Conservation (phyloP, 2,888 invertebrate species). For the Tridacna crocea region DNA sequence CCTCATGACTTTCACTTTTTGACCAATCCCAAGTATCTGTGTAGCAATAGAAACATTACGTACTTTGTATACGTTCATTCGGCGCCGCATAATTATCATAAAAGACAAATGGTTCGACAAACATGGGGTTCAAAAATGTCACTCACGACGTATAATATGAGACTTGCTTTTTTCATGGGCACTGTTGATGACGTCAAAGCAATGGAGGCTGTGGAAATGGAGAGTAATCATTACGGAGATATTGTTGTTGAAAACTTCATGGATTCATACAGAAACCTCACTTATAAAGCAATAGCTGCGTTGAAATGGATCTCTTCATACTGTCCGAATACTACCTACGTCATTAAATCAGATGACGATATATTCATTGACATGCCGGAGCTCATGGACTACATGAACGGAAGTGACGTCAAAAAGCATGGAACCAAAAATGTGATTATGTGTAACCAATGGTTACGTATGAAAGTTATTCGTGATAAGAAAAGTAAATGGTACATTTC, state of each 20-base stretch:
- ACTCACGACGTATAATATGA: constrained; percentile 68
- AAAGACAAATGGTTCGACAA: constrained; percentile 79
- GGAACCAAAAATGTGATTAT: constrained; percentile 73
- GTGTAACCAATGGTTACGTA: constrained; percentile 83
- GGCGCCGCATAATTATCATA: constrained; percentile 80
- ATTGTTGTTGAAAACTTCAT: constrained; percentile 83
- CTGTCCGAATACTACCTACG: constrained; percentile 81
- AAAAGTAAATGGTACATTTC: constrained; percentile 85
- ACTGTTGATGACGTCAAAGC: constrained; percentile 62
- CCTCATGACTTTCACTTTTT: constrained; percentile 75
- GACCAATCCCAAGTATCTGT: constrained; percentile 71
- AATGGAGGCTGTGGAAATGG: constrained; percentile 76
- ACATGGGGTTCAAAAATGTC: constrained; percentile 81
- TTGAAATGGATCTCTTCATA: constrained; percentile 83
- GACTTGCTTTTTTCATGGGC: constrained; percentile 82
- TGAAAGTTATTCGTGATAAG: constrained; percentile 83
- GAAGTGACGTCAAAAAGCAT: constrained; percentile 50
- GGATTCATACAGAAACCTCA: constrained; percentile 85
- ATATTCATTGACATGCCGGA: constrained; percentile 85
- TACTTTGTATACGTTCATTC: constrained; percentile 82
- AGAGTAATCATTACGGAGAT: constrained; percentile 79
- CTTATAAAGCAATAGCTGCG: constrained; percentile 85
- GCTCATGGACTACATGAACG: constrained; percentile 68
- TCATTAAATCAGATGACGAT: constrained; percentile 85
- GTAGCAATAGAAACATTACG: constrained; percentile 66